Evolutionary conservation across 1,140 invertebrate species (phyloP).

Genomic region (Pseudomyrmex flavicornis): DNA sequence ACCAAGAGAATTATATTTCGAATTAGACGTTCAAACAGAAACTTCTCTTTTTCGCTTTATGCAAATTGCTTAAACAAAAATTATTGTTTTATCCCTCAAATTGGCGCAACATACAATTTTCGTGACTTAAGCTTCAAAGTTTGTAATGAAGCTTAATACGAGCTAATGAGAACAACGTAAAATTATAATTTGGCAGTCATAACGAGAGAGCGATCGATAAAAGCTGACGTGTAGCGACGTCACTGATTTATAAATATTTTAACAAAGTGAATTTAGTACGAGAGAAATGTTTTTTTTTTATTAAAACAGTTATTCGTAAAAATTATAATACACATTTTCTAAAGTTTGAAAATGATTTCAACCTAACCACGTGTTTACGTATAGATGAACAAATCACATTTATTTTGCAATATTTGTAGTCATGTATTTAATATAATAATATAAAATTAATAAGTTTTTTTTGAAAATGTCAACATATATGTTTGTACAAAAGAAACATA

Average conservation of each 20-base stretch:
- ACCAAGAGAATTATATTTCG: too few relatives aligned
- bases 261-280: not conserved
- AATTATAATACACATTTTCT: not conserved
- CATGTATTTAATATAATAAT: slow-evolving; percentile 7
- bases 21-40: too few relatives aligned
- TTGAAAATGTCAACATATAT: not conserved
- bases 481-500: too few relatives aligned
- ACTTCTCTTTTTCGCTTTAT: too few relatives aligned
- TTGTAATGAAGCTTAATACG: slow-evolving; percentile 2
- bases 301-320: not conserved
- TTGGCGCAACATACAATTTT: not conserved
- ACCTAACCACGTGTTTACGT: not conserved
- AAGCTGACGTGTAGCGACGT: not conserved
- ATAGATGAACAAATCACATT: slow-evolving; percentile 17
- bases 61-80: not conserved
- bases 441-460: not conserved
- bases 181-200: slow-evolving; percentile 17
- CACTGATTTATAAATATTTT: not conserved
- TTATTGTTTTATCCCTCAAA: not conserved
- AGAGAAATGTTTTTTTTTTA: not conserved
- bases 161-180: slow-evolving; percentile 9
- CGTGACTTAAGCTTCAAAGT: not conserved
- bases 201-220: not conserved
- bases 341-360: slow-evolving; percentile 2
- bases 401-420: slow-evolving; percentile 26